Base-by-base conservation (phyloP, 2,888 invertebrate genomes). In the Agrochola lychnidis region DNA sequence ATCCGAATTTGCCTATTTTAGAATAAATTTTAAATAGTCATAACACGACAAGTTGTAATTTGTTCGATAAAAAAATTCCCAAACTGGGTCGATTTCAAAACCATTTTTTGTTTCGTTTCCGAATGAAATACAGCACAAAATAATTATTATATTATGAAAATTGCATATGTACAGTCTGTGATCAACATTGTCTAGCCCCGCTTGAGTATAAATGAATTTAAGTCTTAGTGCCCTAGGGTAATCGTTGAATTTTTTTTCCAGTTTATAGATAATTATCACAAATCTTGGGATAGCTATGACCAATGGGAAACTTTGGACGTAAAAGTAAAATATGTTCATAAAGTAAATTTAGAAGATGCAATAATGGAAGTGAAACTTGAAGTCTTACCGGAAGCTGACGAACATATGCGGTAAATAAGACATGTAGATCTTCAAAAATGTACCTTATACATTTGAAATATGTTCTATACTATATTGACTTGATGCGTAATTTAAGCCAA, bases 261-360 rank as follows among this genome's bases (percentile, higher is more conserved):
- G 95, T 88, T 88, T 3, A 87, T 95, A 40, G 59, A 90, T 71
- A 64, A 86, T 5, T 95, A 95, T 81, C 82, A 89, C 53, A 88
- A 76, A 56, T 78, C 85, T 42, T 96, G 95, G 95, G 87, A 91
- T 57, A 83, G 90, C 22, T 87, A 92, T 57, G 95, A 96, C 78
- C 45, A 68, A 40, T 78, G 81, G 30, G 88, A 90, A 57, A 78
- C 77, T n/a, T 48, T 79, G 48, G 91, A 92, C 57, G 92, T 91
- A 0, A 95, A 95, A 90, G 87, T 89, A 82, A 92, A 90, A 87
- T 91, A 84, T 79, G 84, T 93, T 3, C 81, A 81, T 40, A 79
- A 86, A 68, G 64, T 93, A 14, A 92, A 93, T 78, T 71, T 86
- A 30, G 85, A 90, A 22, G 86, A 93, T 53, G 81, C 89, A 3